phyloP scores from a whole-genome alignment of 1,140 invertebrate species.

The Rhagoletis zephyria region DNA sequence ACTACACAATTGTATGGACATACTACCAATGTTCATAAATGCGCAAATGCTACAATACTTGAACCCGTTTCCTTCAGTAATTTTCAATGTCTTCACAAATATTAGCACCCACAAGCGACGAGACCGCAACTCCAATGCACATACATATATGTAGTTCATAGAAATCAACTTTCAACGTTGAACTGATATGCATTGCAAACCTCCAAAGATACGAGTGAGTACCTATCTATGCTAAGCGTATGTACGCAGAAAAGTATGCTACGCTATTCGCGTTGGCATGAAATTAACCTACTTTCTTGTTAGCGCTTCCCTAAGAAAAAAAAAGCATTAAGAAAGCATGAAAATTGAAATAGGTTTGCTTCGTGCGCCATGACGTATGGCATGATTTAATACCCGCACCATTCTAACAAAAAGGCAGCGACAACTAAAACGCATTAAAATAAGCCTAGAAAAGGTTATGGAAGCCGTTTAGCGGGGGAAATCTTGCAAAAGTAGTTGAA shows the following conservation, averaged over 20 bases:
- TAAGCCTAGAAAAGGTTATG: no score
- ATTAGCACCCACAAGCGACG: neutral
- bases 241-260: neutral
- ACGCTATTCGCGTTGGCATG: neutral
- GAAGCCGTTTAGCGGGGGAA: no score
- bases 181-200: neutral
- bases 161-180: neutral
- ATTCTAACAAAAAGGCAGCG: neutral
- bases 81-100: conserved; percentile 6
- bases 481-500: no score
- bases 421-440: neutral
- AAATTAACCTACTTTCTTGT: neutral
- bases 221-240: neutral
- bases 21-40: neutral
- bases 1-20: no score
- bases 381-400: neutral
- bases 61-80: neutral
- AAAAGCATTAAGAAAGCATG: conserved; percentile 5
- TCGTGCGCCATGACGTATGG: neutral
- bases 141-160: neutral
- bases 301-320: neutral
- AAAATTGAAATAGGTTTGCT: conserved; percentile 6
- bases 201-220: neutral
- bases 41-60: neutral
- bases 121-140: neutral